A percentile compares a stretch with the other conserved stretches of the same genome.
These are phyloP conservation scores for Calephelis virginiensis DNA, from an alignment of 1,140 invertebrate genomes.

Conservation along the genomic window DNA sequence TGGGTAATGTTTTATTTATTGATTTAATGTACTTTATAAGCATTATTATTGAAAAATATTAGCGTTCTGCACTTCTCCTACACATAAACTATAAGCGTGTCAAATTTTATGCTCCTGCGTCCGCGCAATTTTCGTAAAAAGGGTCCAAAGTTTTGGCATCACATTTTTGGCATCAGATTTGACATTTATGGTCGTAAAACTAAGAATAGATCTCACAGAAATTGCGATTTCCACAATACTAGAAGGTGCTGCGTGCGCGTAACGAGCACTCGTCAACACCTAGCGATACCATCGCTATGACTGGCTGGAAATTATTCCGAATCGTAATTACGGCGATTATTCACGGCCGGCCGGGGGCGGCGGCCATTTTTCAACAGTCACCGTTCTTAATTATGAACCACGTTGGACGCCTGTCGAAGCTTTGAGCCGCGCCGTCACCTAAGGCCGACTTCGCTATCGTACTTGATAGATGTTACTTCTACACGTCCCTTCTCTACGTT, in stretches of 20 bases:
- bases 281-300: conserved; percentile 77
- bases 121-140: too few species aligned
- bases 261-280: conserved; percentile 75
- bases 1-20: too few species aligned
- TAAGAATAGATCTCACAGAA: conserved; percentile 33
- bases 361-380: conserved; percentile 78
- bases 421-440: conserved; percentile 75
- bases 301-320: conserved; percentile 78
- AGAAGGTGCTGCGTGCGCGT: conserved; percentile 65
- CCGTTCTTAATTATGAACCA: conserved; percentile 77
- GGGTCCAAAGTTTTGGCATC: too few species aligned
- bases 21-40: too few species aligned
- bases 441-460: conserved; percentile 57
- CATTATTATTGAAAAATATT: too few species aligned
- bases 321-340: conserved; percentile 78
- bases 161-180: not conserved
- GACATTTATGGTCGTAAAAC: conserved; percentile 1
- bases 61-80: too few species aligned
- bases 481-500: conserved; percentile 11
- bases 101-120: too few species aligned
- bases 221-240: conserved; percentile 56
- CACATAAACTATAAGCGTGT: too few species aligned
- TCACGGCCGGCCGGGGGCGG: conserved; percentile 77
- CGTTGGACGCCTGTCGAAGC: conserved; percentile 74
- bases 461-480: conserved; percentile 33